These are phyloP conservation scores for Listronotus oregonensis DNA, from an alignment of 1,140 invertebrate genomes.

Conservation along the genomic window DNA sequence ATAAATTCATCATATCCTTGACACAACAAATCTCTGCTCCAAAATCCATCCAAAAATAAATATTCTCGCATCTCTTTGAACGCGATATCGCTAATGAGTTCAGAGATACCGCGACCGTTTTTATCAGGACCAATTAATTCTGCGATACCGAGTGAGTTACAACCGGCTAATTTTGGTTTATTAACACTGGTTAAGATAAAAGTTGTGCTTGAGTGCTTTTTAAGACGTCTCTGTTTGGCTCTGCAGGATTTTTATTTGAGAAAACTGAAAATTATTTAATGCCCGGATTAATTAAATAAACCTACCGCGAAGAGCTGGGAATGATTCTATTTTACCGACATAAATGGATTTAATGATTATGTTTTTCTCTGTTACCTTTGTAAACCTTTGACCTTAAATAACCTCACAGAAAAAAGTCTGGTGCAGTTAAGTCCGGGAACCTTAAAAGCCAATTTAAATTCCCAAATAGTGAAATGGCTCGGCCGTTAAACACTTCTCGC, in stretches of 20 bases:
- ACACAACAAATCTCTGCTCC: not conserved
- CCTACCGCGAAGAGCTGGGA: no score
- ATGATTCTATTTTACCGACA: no score
- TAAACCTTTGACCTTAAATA: no score
- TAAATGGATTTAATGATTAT: no score
- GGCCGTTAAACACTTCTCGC: no score
- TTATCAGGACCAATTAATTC: slow-evolving; percentile 35
- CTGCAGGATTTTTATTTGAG: not conserved
- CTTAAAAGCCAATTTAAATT: no score
- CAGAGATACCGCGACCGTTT: slow-evolving; percentile 15
- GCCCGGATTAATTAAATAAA: no score
- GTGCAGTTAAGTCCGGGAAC: no score
- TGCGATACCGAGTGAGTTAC: slow-evolving; percentile 29
- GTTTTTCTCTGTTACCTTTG: no score
- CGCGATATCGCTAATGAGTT: slow-evolving; percentile 30
- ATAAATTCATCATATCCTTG: not conserved
- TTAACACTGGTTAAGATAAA: slow-evolving; percentile 34
- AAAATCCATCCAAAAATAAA: not conserved
- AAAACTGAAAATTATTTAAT: no score
- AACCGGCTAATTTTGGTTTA: slow-evolving; percentile 39
- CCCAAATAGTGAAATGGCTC: no score
- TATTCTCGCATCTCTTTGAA: slow-evolving; percentile 13
- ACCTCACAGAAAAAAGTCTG: no score
- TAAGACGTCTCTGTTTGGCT: slow-evolving; percentile 23
- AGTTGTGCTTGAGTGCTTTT: slow-evolving; percentile 27